Evolutionary conservation across 2,113 vertebrate species (phyloP).

Genomic region (Indri indri): DNA sequence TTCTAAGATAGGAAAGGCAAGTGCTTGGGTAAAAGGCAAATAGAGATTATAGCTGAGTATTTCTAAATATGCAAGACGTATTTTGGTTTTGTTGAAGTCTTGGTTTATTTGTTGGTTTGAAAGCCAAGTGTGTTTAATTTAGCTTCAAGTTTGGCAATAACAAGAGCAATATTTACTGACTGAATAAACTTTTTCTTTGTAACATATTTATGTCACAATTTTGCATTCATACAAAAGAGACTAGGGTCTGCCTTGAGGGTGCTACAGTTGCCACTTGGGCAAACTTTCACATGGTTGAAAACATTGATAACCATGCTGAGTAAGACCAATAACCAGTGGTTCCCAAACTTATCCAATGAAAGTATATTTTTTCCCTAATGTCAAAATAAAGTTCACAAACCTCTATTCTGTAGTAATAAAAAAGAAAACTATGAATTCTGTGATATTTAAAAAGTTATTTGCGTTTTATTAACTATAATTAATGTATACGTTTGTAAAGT

Average conservation of each 20-base stretch:
- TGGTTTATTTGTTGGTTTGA: constrained; percentile 12
- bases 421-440: background rate
- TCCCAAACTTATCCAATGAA: background rate
- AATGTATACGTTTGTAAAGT: background rate
- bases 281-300: background rate
- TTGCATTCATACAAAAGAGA: background rate
- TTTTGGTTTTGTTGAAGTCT: background rate
- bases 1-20: background rate
- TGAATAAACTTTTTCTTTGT: background rate
- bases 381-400: background rate
- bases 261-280: background rate
- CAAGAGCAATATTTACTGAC: background rate
- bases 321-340: background rate
- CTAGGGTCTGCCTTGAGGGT: background rate
- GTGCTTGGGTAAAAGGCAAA: background rate
- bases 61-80: background rate
- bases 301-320: background rate
- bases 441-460: background rate
- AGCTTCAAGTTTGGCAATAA: background rate
- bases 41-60: background rate
- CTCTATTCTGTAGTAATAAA: background rate
- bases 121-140: background rate
- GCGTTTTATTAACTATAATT: background rate
- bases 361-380: background rate
- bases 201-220: background rate